These are phyloP conservation scores for Meta bourneti DNA, from an alignment of 2,888 invertebrate genomes.

Conservation along the genomic window DNA sequence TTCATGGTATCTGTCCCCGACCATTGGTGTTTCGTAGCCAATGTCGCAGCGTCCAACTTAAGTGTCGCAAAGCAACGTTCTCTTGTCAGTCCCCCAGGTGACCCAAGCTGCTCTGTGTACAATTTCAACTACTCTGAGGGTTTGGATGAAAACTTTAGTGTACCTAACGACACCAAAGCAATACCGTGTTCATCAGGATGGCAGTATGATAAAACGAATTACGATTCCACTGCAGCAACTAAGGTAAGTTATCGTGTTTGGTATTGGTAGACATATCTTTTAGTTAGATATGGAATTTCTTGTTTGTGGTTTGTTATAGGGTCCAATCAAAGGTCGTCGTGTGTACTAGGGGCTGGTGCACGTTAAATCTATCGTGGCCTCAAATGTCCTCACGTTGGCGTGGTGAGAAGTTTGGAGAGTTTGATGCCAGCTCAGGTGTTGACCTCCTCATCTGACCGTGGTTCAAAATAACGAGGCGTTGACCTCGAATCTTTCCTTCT, in stretches of 20 bases:
- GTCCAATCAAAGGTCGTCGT: background rate
- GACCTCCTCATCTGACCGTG: no score
- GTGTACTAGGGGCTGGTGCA: no score
- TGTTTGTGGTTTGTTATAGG: background rate
- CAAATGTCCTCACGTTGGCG: no score
- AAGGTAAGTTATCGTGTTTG: slow-evolving; percentile 84
- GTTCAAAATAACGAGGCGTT: no score
- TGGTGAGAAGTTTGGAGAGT: no score
- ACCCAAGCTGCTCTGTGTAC: slow-evolving; percentile 79
- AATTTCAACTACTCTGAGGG: background rate
- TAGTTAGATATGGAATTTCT: background rate
- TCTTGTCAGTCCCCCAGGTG: slow-evolving; percentile 83
- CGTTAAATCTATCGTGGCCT: no score
- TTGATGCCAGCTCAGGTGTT: no score
- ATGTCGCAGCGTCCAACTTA: slow-evolving; percentile 82
- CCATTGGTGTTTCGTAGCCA: slow-evolving; percentile 84
- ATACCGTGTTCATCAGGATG: slow-evolving; percentile 88
- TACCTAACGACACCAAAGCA: slow-evolving; percentile 80
- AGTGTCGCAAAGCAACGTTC: slow-evolving; percentile 83
- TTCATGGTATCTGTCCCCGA: slow-evolving; percentile 84
- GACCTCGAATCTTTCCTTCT: no score
- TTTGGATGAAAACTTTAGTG: background rate
- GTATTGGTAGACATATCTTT: background rate
- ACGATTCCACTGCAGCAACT: slow-evolving; percentile 87
- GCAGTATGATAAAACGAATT: slow-evolving; percentile 87